These are phyloP conservation scores for Hermaeophaga mercurialis DNA, from an alignment of 2,888 invertebrate species.

Conservation along the genomic window DNA sequence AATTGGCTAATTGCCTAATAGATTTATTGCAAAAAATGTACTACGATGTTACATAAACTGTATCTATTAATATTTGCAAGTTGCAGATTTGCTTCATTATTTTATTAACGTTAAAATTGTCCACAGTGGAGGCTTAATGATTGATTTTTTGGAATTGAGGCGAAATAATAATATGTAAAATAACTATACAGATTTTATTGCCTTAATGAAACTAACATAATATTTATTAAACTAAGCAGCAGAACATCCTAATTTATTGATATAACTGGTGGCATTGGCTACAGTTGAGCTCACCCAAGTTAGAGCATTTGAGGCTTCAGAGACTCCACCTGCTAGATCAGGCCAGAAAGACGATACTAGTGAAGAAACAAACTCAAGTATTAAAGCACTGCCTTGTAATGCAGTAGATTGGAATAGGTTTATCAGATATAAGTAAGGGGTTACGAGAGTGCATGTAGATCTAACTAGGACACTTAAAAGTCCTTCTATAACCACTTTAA, in stretches of 20 bases:
- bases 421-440: slow-evolving; percentile 1
- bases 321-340: not conserved
- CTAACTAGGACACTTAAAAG: not conserved
- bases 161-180: no score
- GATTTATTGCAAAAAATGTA: no score
- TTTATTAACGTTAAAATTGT: no score
- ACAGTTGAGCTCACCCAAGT: not conserved
- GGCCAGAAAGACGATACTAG: not conserved
- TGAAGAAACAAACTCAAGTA: not conserved
- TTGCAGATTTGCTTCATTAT: no score
- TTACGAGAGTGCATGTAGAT: not conserved
- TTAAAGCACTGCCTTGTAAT: not conserved
- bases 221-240: not conserved
- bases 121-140: no score
- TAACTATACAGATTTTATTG: no score
- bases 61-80: no score
- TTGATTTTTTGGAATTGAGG: no score
- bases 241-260: not conserved
- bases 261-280: not conserved
- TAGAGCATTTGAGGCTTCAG: not conserved
- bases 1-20: no score
- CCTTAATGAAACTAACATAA: not conserved
- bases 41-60: no score
- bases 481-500: not conserved
- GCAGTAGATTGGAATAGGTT: slow-evolving; percentile 1